These are phyloP conservation scores for Phyllotreta striolata DNA, from an alignment of 2,888 invertebrate species.

Conservation along the genomic window DNA sequence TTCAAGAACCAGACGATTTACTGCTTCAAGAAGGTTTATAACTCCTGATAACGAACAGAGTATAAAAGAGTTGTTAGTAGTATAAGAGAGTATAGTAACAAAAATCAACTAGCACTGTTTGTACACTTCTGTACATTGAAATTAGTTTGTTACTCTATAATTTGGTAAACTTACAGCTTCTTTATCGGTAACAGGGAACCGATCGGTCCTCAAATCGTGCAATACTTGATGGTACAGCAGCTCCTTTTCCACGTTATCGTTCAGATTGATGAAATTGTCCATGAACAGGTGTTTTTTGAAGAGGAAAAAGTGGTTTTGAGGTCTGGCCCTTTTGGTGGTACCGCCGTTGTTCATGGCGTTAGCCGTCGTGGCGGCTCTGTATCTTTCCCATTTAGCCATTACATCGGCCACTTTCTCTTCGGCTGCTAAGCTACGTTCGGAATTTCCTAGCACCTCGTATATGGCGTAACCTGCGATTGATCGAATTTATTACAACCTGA, in stretches of 20 bases:
- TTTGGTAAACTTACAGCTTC: conserved; percentile 79
- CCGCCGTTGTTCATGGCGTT: conserved; percentile 54
- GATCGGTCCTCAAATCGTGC: conserved; percentile 87
- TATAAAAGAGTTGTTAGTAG: no score
- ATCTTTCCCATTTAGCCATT: conserved; percentile 94
- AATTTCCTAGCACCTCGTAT: conserved; percentile 88
- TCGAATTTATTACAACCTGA: neutral
- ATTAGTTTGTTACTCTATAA: neutral
- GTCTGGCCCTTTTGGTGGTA: conserved; percentile 57
- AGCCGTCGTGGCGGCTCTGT: conserved; percentile 72
- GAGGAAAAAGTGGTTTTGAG: conserved; percentile 73
- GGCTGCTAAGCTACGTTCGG: conserved; percentile 83
- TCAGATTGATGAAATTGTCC: conserved; percentile 79
- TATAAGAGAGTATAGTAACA: no score
- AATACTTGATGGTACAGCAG: conserved; percentile 92
- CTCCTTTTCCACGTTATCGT: conserved; percentile 92
- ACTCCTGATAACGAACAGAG: neutral
- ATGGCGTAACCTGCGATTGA: conserved; percentile 79
- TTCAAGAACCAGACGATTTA: no score
- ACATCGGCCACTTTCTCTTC: conserved; percentile 94
- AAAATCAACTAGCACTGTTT: no score
- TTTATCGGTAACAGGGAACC: conserved; percentile 91
- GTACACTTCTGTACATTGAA: no score
- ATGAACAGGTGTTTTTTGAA: conserved; percentile 87
- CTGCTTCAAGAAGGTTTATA: no score